A percentile compares a stretch with the other conserved stretches of the same genome.
These are phyloP conservation scores for Mesocricetus auratus DNA, from an alignment of 2,113 vertebrate genomes.

Conservation along the genomic window DNA sequence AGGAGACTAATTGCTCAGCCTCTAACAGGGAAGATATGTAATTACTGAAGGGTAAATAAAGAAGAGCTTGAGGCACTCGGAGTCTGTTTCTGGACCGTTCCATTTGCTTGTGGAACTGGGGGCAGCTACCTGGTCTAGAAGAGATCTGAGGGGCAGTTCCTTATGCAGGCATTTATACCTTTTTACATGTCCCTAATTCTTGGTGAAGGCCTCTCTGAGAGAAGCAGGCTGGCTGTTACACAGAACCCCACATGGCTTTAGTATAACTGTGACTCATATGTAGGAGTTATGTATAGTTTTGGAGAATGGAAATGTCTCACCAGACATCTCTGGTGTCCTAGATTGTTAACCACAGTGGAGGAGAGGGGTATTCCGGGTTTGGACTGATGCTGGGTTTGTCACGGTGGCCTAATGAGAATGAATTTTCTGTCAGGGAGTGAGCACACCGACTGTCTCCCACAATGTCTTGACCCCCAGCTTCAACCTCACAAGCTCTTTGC, in stretches of 20 bases:
- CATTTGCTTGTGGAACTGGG: neutral
- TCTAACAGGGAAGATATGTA: conserved; percentile 55
- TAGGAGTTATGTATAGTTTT: neutral
- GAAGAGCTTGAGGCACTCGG: conserved; percentile 55
- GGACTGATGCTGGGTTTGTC: neutral
- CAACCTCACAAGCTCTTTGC: neutral
- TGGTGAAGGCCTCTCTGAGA: conserved; percentile 20
- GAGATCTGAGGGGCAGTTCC: neutral
- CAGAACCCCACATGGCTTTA: neutral
- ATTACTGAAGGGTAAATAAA: conserved; percentile 75
- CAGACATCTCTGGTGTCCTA: neutral
- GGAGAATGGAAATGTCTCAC: neutral
- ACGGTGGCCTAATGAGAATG: neutral
- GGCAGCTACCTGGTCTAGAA: conserved; percentile 12
- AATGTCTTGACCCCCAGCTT: neutral
- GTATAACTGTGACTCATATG: neutral
- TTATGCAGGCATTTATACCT: neutral
- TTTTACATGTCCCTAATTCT: neutral
- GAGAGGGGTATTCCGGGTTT: neutral
- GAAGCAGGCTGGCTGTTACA: conserved; percentile 1
- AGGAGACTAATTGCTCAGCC: conserved; percentile 71
- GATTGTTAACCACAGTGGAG: neutral
- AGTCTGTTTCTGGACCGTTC: conserved; percentile 49
- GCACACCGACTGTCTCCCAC: neutral
- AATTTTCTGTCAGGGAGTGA: neutral